These are phyloP conservation scores for Melospiza melodia DNA, from an alignment of 2,113 vertebrate species.

Conservation along the genomic window DNA sequence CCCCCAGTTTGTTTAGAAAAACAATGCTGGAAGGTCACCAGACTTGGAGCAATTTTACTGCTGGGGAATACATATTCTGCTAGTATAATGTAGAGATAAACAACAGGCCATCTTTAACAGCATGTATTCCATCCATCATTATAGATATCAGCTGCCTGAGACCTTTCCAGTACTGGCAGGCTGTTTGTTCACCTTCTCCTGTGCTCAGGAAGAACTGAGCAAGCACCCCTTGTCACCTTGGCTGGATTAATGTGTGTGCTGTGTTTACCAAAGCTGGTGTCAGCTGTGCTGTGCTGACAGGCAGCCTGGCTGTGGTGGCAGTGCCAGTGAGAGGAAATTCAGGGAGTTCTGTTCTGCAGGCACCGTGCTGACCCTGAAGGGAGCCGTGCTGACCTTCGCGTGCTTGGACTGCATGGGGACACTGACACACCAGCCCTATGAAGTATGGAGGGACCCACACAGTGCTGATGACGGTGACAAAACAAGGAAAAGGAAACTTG, in stretches of 20 bases:
- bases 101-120: not conserved
- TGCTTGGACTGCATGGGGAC: conserved; percentile 89
- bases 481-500: conserved; percentile 85
- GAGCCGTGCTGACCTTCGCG: conserved; percentile 87
- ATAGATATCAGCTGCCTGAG: not conserved
- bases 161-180: not conserved
- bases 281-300: not conserved
- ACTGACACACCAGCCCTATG: conserved; percentile 86
- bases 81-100: not conserved
- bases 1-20: not conserved
- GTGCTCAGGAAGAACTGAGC: not conserved
- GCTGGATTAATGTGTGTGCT: not conserved
- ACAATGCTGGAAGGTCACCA: not conserved
- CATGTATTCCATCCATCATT: not conserved
- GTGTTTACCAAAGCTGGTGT: not conserved
- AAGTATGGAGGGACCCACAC: conserved; percentile 91
- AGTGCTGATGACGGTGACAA: conserved; percentile 85
- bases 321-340: not conserved
- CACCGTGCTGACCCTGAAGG: conserved; percentile 88
- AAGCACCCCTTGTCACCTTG: not conserved
- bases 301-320: not conserved
- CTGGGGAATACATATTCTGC: not conserved
- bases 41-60: not conserved
- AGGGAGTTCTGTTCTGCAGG: conserved; percentile 72
- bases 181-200: not conserved